Base-by-base conservation (phyloP, 2,113 vertebrate genomes). In the Fukomys damarensis region DNA sequence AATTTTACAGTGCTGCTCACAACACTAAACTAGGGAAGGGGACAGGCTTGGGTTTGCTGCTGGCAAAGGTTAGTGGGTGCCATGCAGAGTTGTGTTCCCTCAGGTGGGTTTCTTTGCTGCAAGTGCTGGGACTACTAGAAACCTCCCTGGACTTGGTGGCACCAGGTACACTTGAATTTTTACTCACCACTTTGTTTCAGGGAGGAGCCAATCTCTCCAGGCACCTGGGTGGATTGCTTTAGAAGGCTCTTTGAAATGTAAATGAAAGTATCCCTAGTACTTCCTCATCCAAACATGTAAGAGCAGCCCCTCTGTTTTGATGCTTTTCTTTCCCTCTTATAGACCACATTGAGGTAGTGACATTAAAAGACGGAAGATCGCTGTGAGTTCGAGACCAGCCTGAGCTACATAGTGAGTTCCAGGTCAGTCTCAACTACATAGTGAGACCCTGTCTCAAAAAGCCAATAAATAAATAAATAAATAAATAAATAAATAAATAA, bases 41-140 rank as follows among this genome's bases (percentile, higher is more conserved):
- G 56, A 26, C 0, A 54, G 68, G 28, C 41, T 81, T 12, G 7
- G 58, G 2, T 49, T 30, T 12, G 63, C 35, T 49, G 26, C 28
- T 12, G 35, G 11, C 65, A 58, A 1, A 81, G 43, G 17, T 3
- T 3, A 2, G 22, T 0, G 6, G 72, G 19, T 5, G 0, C 0
- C 12, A 0, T 2, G n/a, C n/a, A 68, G 5, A 74, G 26, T 20
- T 11, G 19, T 38, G 11, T 59, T 59, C 38, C 72, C 76, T 43
- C 32, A 6, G 49, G 43, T 16, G 43, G 22, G 10, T 2, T 43
- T 22, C 32, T 13, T 2, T 2, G 19, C 61, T 80, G 5, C 3
- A 5, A 59, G 63, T 7, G 2, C 3, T 19, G 52, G 59, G 8
- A 12, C 46, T 43, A 1, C 7, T 5, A 4, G 72, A 72, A 41